Percentiles rank a stretch among this genome's conserved stretches.
Conservation (phyloP, 2,888 invertebrate genomes). For the Apamea epomidion region DNA sequence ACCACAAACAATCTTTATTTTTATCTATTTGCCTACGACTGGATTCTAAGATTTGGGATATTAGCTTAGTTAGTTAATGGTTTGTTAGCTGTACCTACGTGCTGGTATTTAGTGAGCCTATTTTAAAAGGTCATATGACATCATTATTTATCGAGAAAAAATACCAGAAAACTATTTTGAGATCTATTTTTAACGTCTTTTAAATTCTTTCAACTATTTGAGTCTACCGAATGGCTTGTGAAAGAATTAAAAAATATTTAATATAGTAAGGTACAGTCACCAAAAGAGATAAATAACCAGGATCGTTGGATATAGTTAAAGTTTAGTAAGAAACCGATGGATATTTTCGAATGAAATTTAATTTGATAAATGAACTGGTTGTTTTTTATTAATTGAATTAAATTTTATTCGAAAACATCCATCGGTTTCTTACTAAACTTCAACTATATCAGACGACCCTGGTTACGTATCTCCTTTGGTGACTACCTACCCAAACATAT, state of each 20-base stretch:
- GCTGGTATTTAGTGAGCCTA: slow-evolving; percentile 24
- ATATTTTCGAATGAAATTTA: too few species aligned
- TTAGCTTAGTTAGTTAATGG: slow-evolving; percentile 45
- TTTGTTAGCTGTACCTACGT: slow-evolving; percentile 46
- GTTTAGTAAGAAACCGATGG: too few species aligned
- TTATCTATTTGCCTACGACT: slow-evolving; percentile 14
- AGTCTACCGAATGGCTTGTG: neutral
- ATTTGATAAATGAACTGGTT: too few species aligned
- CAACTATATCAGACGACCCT: too few species aligned
- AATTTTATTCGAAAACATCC: too few species aligned
- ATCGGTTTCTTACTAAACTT: too few species aligned
- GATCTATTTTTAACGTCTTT: neutral
- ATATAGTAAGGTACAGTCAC: neutral
- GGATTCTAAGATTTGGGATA: slow-evolving; percentile 29
- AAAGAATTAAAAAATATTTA: neutral
- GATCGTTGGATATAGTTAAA: too few species aligned
- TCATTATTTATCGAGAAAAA: slow-evolving; percentile 2
- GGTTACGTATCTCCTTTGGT: too few species aligned
- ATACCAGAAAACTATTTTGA: slow-evolving; percentile 1
- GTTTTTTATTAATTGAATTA: too few species aligned
- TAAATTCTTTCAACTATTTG: slow-evolving; percentile 2
- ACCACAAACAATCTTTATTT: neutral
- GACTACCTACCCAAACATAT: neutral
- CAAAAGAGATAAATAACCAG: too few species aligned
- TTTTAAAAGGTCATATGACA: slow-evolving; percentile 34